Base-by-base conservation (phyloP, 2,797 vertebrate genomes). In the Notolabrus celidotus region DNA sequence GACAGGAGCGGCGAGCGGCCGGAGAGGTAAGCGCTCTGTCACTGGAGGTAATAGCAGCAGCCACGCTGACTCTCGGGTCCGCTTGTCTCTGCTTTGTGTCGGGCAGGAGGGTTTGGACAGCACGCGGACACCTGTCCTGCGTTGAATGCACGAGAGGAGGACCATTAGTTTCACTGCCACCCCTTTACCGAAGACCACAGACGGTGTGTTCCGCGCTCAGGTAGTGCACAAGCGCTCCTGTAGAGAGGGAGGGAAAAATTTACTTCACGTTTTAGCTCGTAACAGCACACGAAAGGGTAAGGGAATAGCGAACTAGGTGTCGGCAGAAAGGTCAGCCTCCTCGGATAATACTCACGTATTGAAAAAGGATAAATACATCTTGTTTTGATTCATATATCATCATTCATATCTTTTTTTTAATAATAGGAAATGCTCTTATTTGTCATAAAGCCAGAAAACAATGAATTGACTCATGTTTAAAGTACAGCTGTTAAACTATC, bases 1-100 rank as follows among this genome's bases (percentile, higher is more conserved):
- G 79, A 82, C 83, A 54, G 87, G 75, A 88, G 84, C 81, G 84
- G 73, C 87, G 78, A 85, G 79, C 86, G 74, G 80, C 88, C 85
- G 77, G 62, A 77, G 87, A 94, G 93, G 92, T 93, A 87, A 92
- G 93, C 69, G 79, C 78, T 79, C 85, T 25, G 71, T 16, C 77
- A 2, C 63, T 65, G 81, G 11, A 55, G 55, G 74, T 54, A 77
- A 46, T 61, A 19, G 6, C 70, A 12, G 71, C 16, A 75, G 29
- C 49, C 74, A 10, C 74, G 82, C 77, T 59, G 42, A 58, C 69
- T 66, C 33, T 10, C 3, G 8, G 3, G 34, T 12, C 34, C 34
- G 62, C 77, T 42, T 22, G 0, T 7, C 56, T 50, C 51, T 58
- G 19, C 17, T 55, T 65, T 53, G 79, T 77, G 67, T 43, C 59